A percentile compares a stretch with the other conserved stretches of the same genome.
Conservation (phyloP, 2,113 vertebrate genomes). For the Mustelus asterias region DNA sequence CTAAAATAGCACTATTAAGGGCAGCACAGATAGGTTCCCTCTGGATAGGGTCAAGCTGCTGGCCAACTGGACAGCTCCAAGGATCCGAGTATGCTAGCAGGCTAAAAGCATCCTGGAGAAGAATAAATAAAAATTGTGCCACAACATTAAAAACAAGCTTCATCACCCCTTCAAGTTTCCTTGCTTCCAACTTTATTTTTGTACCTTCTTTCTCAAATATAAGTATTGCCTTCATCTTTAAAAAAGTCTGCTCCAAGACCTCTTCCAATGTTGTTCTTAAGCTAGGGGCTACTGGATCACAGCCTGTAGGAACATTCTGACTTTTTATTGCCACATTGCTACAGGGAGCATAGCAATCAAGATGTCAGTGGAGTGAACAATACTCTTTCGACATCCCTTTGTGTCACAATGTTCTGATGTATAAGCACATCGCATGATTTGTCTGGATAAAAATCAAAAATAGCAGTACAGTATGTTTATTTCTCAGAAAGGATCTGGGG, state of each 20-base stretch:
- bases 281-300: no score
- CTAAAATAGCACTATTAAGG: constrained; percentile 97
- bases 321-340: neutral
- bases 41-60: constrained; percentile 91
- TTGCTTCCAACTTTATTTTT: neutral
- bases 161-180: neutral
- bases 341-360: neutral
- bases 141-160: neutral
- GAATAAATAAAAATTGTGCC: constrained; percentile 34
- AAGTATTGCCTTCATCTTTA: neutral
- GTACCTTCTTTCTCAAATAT: neutral
- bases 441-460: neutral
- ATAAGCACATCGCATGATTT: neutral
- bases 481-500: neutral
- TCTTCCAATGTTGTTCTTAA: neutral
- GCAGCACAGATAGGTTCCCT: constrained; percentile 91
- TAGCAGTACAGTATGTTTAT: neutral
- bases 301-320: neutral
- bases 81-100: constrained; percentile 93
- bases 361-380: neutral
- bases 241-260: neutral
- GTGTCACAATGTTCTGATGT: neutral
- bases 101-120: constrained; percentile 85
- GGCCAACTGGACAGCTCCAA: constrained; percentile 93
- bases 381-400: neutral